A percentile compares a stretch with the other conserved stretches of the same genome.
These are phyloP conservation scores for Trigoniulus corallinus DNA, from an alignment of 1,140 invertebrate species.

Conservation along the genomic window DNA sequence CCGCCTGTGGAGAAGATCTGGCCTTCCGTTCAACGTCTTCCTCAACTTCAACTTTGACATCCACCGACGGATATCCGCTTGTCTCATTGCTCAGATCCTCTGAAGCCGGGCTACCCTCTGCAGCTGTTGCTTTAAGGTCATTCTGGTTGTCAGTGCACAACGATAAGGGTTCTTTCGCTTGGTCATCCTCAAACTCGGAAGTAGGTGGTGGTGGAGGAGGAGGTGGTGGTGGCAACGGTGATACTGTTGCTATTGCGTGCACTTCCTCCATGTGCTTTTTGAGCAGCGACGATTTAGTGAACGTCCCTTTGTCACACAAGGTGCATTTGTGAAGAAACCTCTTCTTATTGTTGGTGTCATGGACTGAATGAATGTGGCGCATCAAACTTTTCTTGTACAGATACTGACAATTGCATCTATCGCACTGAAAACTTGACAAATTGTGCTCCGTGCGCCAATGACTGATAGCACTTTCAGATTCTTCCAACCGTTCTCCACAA, in stretches of 20 bases:
- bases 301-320: not conserved
- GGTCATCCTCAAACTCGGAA: no score
- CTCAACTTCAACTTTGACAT: not conserved
- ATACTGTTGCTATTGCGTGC: not conserved
- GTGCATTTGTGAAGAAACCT: not conserved
- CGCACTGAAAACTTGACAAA: constrained; percentile 15
- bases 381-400: constrained; percentile 14
- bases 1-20: no score
- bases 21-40: not conserved
- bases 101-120: not conserved
- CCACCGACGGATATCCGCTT: no score
- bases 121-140: not conserved
- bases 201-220: no score
- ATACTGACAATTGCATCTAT: constrained; percentile 21
- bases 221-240: no score
- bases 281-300: not conserved
- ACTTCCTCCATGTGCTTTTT: not conserved
- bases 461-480: not conserved
- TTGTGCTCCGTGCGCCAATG: not conserved
- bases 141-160: not conserved
- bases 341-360: constrained; percentile 14
- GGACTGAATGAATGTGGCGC: constrained; percentile 16
- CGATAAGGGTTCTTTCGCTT: no score
- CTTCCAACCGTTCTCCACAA: constrained; percentile 8
- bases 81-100: not conserved